These are phyloP conservation scores for Papilio aristodemus DNA, from an alignment of 1,140 invertebrate genomes.

Conservation along the genomic window DNA sequence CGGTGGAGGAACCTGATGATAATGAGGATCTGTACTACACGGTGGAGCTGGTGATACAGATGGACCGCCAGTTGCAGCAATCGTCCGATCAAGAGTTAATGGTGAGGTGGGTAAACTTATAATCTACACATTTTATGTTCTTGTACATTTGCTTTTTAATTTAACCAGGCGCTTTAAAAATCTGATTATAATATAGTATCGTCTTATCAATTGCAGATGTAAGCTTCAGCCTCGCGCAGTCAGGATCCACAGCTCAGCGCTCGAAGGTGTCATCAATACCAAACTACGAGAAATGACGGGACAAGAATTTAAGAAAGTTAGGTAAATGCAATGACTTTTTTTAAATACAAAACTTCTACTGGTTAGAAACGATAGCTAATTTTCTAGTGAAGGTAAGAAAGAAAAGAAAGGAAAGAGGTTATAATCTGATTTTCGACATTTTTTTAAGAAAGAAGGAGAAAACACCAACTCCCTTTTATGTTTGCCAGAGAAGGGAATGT, in stretches of 20 bases:
- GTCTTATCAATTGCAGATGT: slow-evolving; percentile 58
- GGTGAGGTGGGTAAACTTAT: slow-evolving; percentile 65
- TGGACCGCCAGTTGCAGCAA: slow-evolving; percentile 85
- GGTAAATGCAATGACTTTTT: slow-evolving; percentile 44
- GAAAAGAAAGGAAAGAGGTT: too few relatives aligned
- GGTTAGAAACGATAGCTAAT: too few relatives aligned
- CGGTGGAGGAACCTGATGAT: slow-evolving; percentile 65
- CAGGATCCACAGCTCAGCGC: slow-evolving; percentile 71
- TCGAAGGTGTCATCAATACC: slow-evolving; percentile 71
- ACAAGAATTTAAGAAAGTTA: slow-evolving; percentile 62
- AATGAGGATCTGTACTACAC: slow-evolving; percentile 82
- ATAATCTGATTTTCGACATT: too few relatives aligned
- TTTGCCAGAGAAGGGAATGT: too few relatives aligned
- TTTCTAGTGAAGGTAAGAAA: too few relatives aligned
- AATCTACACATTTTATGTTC: background rate
- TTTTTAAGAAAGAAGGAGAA: too few relatives aligned
- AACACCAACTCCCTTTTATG: too few relatives aligned
- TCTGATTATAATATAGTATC: slow-evolving; percentile 1
- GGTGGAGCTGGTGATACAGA: slow-evolving; percentile 85
- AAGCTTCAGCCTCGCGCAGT: slow-evolving; percentile 76
- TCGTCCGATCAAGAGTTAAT: slow-evolving; percentile 84
- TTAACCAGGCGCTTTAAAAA: slow-evolving; percentile 10
- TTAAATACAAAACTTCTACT: background rate
- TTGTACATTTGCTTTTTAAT: slow-evolving; percentile 1
- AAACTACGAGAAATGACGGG: slow-evolving; percentile 68